Evolutionary conservation across 2,797 vertebrate species (phyloP).

Genomic region (Pampus argenteus): DNA sequence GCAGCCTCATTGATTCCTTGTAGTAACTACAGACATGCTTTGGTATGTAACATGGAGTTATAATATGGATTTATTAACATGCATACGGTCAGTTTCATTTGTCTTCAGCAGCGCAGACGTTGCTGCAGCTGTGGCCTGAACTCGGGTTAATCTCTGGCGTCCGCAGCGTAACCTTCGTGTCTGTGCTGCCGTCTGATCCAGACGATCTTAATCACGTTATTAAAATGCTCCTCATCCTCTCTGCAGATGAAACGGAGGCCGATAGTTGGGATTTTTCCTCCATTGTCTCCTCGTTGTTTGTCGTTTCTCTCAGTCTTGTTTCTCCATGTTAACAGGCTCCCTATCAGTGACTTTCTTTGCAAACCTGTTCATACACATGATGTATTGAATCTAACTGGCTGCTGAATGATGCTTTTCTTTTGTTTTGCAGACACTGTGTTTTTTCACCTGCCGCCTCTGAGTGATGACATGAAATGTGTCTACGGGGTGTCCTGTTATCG

Average conservation of each 20-base stretch:
- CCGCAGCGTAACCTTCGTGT: slow-evolving; percentile 4
- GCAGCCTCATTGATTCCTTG: too few relatives aligned
- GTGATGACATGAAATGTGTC: slow-evolving; percentile 89
- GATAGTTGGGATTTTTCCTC: neutral
- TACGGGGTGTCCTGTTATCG: slow-evolving; percentile 97
- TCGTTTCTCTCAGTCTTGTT: neutral
- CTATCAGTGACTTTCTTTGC: neutral
- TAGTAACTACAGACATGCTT: too few relatives aligned
- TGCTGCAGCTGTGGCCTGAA: slow-evolving; percentile 1
- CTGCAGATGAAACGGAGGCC: neutral
- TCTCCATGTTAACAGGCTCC: neutral
- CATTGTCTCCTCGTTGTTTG: neutral
- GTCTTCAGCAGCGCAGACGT: too few relatives aligned
- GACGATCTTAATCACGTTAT: slow-evolving; percentile 3
- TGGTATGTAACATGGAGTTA: too few relatives aligned
- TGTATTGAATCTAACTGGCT: neutral
- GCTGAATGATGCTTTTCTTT: neutral
- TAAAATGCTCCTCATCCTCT: neutral
- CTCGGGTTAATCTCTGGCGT: slow-evolving; percentile 31
- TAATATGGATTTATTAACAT: too few relatives aligned
- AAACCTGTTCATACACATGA: too few relatives aligned
- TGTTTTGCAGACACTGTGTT: slow-evolving; percentile 86
- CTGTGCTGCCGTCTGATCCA: slow-evolving; percentile 2
- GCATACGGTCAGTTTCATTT: neutral
- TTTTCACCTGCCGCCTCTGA: slow-evolving; percentile 94